Percentiles rank a stretch among this genome's conserved stretches.
Evolutionary conservation across 2,888 invertebrate species (phyloP).

Genomic region (Plutella xylostella): DNA sequence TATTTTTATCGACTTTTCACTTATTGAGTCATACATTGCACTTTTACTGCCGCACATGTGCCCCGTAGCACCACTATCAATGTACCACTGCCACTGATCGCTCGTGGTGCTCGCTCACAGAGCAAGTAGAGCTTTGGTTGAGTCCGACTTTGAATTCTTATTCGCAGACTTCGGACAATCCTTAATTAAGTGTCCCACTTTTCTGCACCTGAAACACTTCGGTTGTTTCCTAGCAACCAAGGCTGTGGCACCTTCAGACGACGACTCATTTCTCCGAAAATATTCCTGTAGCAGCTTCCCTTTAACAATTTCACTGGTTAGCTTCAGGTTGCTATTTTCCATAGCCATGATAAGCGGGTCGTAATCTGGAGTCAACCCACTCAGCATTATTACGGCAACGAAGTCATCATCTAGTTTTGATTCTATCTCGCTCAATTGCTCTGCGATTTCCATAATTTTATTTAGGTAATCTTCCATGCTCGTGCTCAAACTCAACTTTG

Average conservation of each 20-base stretch:
- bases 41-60: too few species aligned
- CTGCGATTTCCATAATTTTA: neutral
- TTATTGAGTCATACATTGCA: too few species aligned
- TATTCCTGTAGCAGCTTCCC: neutral
- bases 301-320: neutral
- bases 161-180: neutral
- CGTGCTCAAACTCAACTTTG: slow-evolving; percentile 7
- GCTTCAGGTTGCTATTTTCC: neutral
- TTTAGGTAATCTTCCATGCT: neutral
- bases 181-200: neutral
- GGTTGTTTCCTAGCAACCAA: neutral
- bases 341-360: neutral
- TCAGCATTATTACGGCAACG: neutral
- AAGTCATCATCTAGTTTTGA: neutral
- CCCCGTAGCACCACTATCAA: too few species aligned
- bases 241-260: neutral
- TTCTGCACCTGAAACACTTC: slow-evolving; percentile 3
- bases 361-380: neutral
- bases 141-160: neutral
- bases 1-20: too few species aligned
- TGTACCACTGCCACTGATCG: slow-evolving; percentile 1
- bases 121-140: neutral
- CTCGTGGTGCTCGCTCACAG: neutral
- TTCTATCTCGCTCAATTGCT: slow-evolving; percentile 2
- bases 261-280: neutral